These are phyloP conservation scores for Prunella fulvescens DNA, from an alignment of 2,113 vertebrate species.

Conservation along the genomic window DNA sequence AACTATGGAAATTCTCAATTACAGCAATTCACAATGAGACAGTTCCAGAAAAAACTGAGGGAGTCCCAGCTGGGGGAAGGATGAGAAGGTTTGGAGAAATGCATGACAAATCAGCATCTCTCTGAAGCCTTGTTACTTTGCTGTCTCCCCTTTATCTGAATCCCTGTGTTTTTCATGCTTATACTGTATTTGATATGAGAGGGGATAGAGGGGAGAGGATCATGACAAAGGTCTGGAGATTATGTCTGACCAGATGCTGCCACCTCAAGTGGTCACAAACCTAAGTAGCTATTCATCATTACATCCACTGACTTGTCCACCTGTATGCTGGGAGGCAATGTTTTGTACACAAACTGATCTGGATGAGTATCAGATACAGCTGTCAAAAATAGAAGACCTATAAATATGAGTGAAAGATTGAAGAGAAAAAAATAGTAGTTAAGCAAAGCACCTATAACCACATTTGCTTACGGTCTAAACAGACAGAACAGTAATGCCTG, in stretches of 20 bases:
- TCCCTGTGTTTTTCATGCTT: conserved; percentile 32
- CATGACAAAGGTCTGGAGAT: conserved; percentile 33
- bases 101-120: not conserved
- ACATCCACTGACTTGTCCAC: conserved; percentile 67
- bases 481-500: not conserved
- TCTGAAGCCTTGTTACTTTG: not conserved
- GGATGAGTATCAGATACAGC: conserved; percentile 77
- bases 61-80: not conserved
- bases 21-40: conserved; percentile 14
- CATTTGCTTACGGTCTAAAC: not conserved
- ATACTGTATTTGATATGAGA: conserved; percentile 47
- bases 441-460: not conserved
- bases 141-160: conserved; percentile 1
- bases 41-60: not conserved
- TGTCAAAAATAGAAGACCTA: conserved; percentile 85
- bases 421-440: conserved; percentile 38
- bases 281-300: conserved; percentile 86
- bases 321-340: conserved; percentile 70
- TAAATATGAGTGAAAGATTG: conserved; percentile 46
- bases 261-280: conserved; percentile 76
- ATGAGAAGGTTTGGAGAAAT: not conserved
- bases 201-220: not conserved
- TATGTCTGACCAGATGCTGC: conserved; percentile 63
- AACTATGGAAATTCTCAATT: conserved; percentile 65
- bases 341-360: conserved; percentile 84